phyloP scores from a whole-genome alignment of 2,888 invertebrate genomes.

The Patella ulyssiponensis region DNA sequence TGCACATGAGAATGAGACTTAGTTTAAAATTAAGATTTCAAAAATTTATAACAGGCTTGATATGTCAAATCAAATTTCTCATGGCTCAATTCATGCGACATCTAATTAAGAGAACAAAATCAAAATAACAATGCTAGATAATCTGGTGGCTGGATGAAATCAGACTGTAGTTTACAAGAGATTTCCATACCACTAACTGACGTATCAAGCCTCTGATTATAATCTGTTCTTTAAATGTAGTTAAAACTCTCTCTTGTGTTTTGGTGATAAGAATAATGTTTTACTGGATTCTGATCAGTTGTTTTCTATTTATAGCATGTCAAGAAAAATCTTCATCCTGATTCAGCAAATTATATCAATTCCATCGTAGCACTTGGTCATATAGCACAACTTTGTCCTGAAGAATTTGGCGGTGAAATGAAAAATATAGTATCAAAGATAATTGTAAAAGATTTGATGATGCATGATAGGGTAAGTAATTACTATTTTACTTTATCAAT shows the following conservation, averaged over 20 bases:
- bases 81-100: too few relatives aligned
- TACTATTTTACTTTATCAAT: too few relatives aligned
- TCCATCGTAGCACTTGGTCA: slow-evolving; percentile 95
- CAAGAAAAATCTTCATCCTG: slow-evolving; percentile 75
- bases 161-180: too few relatives aligned
- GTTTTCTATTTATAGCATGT: slow-evolving; percentile 63
- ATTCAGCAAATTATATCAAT: slow-evolving; percentile 85
- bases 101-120: too few relatives aligned
- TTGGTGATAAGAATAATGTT: background rate
- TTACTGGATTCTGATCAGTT: background rate
- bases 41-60: too few relatives aligned
- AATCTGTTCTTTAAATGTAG: background rate
- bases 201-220: background rate
- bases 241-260: background rate
- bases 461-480: slow-evolving; percentile 74
- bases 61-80: too few relatives aligned
- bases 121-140: too few relatives aligned
- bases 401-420: slow-evolving; percentile 89
- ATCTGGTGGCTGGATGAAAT: too few relatives aligned
- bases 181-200: too few relatives aligned
- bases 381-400: slow-evolving; percentile 92
- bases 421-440: slow-evolving; percentile 92
- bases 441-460: slow-evolving; percentile 95
- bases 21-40: too few relatives aligned
- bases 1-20: too few relatives aligned